Conservation (phyloP, 2,888 invertebrate species). For the Ennomos fuscantarius region DNA sequence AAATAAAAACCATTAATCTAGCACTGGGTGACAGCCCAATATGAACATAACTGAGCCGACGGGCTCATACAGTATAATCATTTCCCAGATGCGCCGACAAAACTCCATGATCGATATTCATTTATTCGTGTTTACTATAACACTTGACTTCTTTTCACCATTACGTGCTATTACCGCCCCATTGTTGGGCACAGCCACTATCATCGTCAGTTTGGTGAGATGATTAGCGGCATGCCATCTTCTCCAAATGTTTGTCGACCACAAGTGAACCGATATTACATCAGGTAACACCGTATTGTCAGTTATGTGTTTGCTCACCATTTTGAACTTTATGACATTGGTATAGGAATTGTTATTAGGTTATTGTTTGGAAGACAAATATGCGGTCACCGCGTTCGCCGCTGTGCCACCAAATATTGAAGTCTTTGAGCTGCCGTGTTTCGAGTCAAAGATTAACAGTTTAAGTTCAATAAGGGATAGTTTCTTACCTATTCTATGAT, state of each 20-base stretch:
- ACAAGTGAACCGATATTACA: slow-evolving; percentile 58
- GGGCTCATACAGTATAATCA: background rate
- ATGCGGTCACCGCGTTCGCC: slow-evolving; percentile 54
- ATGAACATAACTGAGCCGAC: too few species aligned
- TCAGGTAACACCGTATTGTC: slow-evolving; percentile 60
- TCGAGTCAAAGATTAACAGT: slow-evolving; percentile 53
- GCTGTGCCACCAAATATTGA: slow-evolving; percentile 61
- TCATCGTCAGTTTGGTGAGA: slow-evolving; percentile 52
- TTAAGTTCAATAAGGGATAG: background rate
- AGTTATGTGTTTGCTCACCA: slow-evolving; percentile 33
- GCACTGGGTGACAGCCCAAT: too few species aligned
- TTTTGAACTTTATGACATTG: slow-evolving; percentile 40
- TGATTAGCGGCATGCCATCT: slow-evolving; percentile 56
- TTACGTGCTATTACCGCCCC: slow-evolving; percentile 41
- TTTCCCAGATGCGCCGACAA: slow-evolving; percentile 5
- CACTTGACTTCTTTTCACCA: slow-evolving; percentile 29
- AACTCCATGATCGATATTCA: slow-evolving; percentile 17
- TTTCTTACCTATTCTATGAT: background rate
- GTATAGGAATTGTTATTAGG: slow-evolving; percentile 36
- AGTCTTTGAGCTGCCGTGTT: slow-evolving; percentile 74
- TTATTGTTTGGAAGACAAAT: slow-evolving; percentile 48
- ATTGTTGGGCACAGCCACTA: slow-evolving; percentile 33
- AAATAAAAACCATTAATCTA: too few species aligned
- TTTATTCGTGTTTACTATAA: slow-evolving; percentile 19
- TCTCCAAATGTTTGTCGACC: slow-evolving; percentile 49